phyloP scores from a whole-genome alignment of 1,140 invertebrate species.

The Scaptomyza montana region DNA sequence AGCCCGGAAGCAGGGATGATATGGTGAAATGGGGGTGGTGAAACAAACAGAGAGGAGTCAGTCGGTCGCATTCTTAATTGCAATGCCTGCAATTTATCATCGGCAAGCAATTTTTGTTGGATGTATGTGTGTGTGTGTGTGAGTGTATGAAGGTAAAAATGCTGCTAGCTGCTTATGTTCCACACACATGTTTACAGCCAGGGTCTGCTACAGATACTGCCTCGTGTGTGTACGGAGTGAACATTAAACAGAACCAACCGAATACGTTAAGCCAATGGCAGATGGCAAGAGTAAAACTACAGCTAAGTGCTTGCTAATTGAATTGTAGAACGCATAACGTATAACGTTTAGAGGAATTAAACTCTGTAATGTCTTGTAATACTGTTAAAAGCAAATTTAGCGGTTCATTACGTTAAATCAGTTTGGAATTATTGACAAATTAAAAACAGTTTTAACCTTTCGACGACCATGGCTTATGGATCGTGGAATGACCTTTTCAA shows the following conservation, averaged over 20 bases:
- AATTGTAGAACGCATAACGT: constrained; percentile 6
- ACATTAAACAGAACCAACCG: constrained; percentile 30
- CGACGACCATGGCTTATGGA: too few relatives aligned
- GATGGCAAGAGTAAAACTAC: constrained; percentile 2
- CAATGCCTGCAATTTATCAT: constrained; percentile 73
- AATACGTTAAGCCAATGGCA: constrained; percentile 10
- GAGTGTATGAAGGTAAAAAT: constrained; percentile 49
- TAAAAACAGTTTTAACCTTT: too few relatives aligned
- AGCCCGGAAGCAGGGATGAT: not conserved
- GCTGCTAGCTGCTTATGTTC: constrained; percentile 41
- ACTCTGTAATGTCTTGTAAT: constrained; percentile 3
- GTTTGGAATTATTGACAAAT: too few relatives aligned
- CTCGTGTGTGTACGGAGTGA: not conserved
- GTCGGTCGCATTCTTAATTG: constrained; percentile 67
- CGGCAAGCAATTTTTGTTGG: constrained; percentile 50
- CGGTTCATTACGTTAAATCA: too few relatives aligned
- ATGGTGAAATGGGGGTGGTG: not conserved
- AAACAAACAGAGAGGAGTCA: not conserved
- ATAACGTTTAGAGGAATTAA: not conserved
- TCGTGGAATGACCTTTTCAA: too few relatives aligned
- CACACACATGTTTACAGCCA: constrained; percentile 55
- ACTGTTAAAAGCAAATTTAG: not conserved
- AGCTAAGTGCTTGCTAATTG: constrained; percentile 47
- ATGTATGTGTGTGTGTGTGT: not conserved
- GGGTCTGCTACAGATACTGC: constrained; percentile 10